Evolutionary conservation across 2,888 invertebrate species (phyloP), one percentile per base, ranked within the genome.

Genomic region (Sclerodermus sp.): DNA sequence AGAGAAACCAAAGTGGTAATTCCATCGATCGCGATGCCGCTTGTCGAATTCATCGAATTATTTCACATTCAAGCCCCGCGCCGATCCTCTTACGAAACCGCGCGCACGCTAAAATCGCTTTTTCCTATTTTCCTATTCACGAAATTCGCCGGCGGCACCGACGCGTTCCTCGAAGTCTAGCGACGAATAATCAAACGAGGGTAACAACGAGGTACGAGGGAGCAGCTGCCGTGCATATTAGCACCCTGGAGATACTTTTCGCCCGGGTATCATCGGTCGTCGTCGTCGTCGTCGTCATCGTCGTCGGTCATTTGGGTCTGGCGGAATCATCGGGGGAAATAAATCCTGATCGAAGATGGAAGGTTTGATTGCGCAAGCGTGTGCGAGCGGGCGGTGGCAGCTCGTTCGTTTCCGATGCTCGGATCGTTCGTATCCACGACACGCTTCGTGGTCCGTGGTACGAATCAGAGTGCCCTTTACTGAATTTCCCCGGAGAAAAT

Each of bases 401-500:
- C 14, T 34, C 34, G 6, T 34, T 14, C 10, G 3, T 12, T 12
- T 3, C 34, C 3, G 34, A 15, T 17, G 53, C 50, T 9, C 47
- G 36, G 47, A 57, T 45, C 54, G 51, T 51, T 49, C 40, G 51
- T 45, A 54, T 49, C 57, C 40, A n/a, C 49, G 54, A 51, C 57
- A 57, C 49, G 54, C 41, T 49, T 53, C 53, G 57, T 18, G 44
- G 45, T 39, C 45, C 50, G 51, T 17, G 42, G 41, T 23, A 41
- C 41, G 53, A 53, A 55, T 52, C 58, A 39, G 54, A 56, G 49
- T 58, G 46, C 60, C 64, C 60, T 60, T 58, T 44, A 53, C 55
- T 8, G 64, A 62, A 64, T 64, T 64, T 64, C 64, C 64, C 64
- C 38, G 38, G 64, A 64, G 64, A 61, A 64, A 64, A 64, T 64